These are phyloP conservation scores for Synanthedon formicaeformis DNA, from an alignment of 2,888 invertebrate genomes.

Conservation along the genomic window DNA sequence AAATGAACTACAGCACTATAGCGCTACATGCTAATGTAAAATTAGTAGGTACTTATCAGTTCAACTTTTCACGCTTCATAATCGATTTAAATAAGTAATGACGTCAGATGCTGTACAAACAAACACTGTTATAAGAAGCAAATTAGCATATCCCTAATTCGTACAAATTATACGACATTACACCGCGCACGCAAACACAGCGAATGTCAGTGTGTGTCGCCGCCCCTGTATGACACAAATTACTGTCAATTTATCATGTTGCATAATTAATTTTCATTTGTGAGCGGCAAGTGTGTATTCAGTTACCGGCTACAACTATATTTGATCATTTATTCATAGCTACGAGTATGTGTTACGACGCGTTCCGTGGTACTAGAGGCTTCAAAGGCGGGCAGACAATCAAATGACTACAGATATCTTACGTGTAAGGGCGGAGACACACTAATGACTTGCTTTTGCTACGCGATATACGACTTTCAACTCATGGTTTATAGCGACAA, in stretches of 20 bases:
- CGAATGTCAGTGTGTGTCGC: slow-evolving; percentile 7
- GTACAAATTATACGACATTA: background rate
- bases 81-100: too few relatives aligned
- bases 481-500: too few relatives aligned
- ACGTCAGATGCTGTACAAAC: too few relatives aligned
- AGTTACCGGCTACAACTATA: slow-evolving; percentile 31
- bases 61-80: too few relatives aligned
- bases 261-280: slow-evolving; percentile 60
- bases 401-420: slow-evolving; percentile 11
- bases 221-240: slow-evolving; percentile 33
- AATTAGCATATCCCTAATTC: background rate
- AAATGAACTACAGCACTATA: too few relatives aligned
- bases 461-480: too few relatives aligned
- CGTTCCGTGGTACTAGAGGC: slow-evolving; percentile 24
- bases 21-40: too few relatives aligned
- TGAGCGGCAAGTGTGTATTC: slow-evolving; percentile 30
- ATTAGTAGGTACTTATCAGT: too few relatives aligned
- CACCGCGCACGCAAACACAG: background rate
- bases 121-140: too few relatives aligned
- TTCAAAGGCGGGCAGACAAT: slow-evolving; percentile 25
- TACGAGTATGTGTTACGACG: slow-evolving; percentile 19
- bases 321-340: slow-evolving; percentile 46
- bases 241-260: slow-evolving; percentile 55
- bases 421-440: slow-evolving; percentile 3
- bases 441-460: too few relatives aligned